Evolutionary conservation across 2,888 invertebrate genomes (phyloP), one percentile per base, ranked within the genome.

Genomic region (Thymelicus acteon): DNA sequence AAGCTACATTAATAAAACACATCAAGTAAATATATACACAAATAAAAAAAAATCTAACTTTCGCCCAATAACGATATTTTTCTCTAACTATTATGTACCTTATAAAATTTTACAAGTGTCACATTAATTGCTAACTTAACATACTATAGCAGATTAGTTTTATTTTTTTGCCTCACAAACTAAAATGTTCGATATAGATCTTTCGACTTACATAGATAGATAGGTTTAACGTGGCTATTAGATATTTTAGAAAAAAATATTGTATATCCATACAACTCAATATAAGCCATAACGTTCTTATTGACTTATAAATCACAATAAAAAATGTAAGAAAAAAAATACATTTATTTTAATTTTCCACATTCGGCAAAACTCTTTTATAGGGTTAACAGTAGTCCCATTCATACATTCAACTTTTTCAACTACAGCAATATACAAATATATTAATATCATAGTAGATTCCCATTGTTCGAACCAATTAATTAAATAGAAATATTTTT

Each of bases 191-290:
- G 7, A 49, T 48, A 62, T n/a, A 24, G 24, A 24, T 44, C 65
- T 65, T 66, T 58, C 31, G 15, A 31, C 44, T 58, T 47, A 19
- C 13, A 66, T 58, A 64, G 39, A 66, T 58, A 64, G 39, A 40
- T 64, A 66, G 66, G 47, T 66, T 66, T 66, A 58, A 66, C 58
- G 58, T 58, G 47, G 3, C 52, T 52, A 52, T 7, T n/a, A 13
- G 0, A 57, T 7, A 63, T 49, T 63, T 44, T 61, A 2, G 31
- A 24, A 61, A 47, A 47, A 61, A 44, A 60, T 13, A n/a, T n/a
- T n/a, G n/a, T 60, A 15, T 49, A 49, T 7, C 15, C 15, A 15
- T 15, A 15, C 5, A n/a, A 49, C 49, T 15, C 49, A 49, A 49
- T 15, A 15, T 3, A 52, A 52, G 8, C 44, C 44, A 12, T 44